Percentiles rank a stretch among this genome's conserved stretches.
These are phyloP conservation scores for Nicator chloris DNA, from an alignment of 2,113 vertebrate species.

Conservation along the genomic window DNA sequence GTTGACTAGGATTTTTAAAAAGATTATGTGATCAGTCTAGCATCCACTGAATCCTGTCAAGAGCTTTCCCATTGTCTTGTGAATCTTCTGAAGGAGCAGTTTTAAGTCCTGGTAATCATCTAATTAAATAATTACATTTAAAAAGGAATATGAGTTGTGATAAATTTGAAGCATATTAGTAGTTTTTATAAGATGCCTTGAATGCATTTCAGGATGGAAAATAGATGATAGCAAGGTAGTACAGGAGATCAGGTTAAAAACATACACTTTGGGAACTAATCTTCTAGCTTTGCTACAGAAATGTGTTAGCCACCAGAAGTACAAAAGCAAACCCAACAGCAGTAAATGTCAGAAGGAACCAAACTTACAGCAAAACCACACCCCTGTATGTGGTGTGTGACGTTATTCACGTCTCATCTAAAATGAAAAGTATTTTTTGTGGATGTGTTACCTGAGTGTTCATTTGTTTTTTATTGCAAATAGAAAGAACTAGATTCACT, in stretches of 20 bases:
- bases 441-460: background rate
- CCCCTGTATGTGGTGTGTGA: background rate
- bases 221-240: fast-evolving
- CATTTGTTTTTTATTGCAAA: background rate
- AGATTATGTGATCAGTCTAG: background rate
- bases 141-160: background rate
- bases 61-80: background rate
- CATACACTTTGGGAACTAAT: background rate
- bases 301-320: background rate
- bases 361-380: background rate
- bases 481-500: background rate
- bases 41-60: background rate
- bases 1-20: background rate
- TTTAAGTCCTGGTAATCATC: background rate
- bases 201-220: background rate
- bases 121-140: background rate
- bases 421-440: background rate
- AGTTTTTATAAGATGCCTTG: background rate
- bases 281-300: background rate
- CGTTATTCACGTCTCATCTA: background rate
- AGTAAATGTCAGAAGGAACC: background rate
- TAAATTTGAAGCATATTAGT: background rate
- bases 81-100: background rate
- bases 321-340: background rate
- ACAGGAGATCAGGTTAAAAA: background rate